These are phyloP conservation scores for Drosophila triauraria DNA, from an alignment of 1,140 invertebrate species.

Conservation along the genomic window DNA sequence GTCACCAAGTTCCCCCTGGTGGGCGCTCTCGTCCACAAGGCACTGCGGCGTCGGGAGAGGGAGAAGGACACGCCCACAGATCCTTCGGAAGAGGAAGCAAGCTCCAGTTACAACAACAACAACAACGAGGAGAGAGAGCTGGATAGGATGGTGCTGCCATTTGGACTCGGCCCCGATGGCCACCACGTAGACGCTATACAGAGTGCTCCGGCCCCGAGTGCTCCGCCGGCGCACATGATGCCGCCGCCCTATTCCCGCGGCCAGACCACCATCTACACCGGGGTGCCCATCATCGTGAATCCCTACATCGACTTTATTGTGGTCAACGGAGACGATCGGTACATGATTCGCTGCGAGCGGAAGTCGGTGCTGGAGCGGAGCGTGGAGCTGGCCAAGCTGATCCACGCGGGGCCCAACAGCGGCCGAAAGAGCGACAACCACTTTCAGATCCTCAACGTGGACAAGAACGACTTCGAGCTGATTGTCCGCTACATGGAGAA, in stretches of 20 bases:
- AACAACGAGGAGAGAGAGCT: slow-evolving; percentile 17
- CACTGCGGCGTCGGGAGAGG: slow-evolving; percentile 37
- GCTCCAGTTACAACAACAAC: slow-evolving; percentile 8
- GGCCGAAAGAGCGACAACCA: slow-evolving; percentile 82
- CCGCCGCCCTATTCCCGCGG: slow-evolving; percentile 58
- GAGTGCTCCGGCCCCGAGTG: slow-evolving; percentile 68
- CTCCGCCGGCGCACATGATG: slow-evolving; percentile 69
- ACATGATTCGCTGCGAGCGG: slow-evolving; percentile 80
- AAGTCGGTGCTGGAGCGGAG: slow-evolving; percentile 80
- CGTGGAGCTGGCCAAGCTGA: slow-evolving; percentile 80
- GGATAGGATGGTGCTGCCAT: slow-evolving; percentile 73
- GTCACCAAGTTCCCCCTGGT: slow-evolving; percentile 65
- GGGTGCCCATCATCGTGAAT: slow-evolving; percentile 78
- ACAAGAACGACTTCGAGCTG: slow-evolving; percentile 80
- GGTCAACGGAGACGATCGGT: slow-evolving; percentile 82
- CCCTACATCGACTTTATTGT: slow-evolving; percentile 84
- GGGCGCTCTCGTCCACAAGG: slow-evolving; percentile 66
- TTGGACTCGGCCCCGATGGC: slow-evolving; percentile 79
- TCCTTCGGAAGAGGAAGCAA: neutral
- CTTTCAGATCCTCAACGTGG: slow-evolving; percentile 81
- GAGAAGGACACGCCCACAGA: neutral
- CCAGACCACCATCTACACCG: slow-evolving; percentile 78
- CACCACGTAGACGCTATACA: slow-evolving; percentile 72
- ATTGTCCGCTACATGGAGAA: slow-evolving; percentile 83
- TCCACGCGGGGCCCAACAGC: slow-evolving; percentile 81